phyloP scores from a whole-genome alignment of 1,140 invertebrate species.

The Calephelis virginiensis region DNA sequence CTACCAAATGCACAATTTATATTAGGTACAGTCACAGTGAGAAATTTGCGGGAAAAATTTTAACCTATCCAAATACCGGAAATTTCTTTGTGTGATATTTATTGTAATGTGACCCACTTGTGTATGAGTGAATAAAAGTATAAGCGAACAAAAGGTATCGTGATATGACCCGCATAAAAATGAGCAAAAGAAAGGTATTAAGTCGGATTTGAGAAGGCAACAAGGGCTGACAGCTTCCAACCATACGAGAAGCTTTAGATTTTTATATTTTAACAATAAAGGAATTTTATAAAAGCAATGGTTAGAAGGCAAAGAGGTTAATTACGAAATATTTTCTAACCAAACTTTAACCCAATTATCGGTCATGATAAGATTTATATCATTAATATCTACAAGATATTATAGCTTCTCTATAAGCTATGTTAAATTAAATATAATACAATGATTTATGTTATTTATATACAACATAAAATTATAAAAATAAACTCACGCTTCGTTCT shows the following conservation, averaged over 20 bases:
- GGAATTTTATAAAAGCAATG: background rate
- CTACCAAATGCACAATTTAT: too few relatives aligned
- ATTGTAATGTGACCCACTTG: constrained; percentile 1
- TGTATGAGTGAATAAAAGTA: constrained; percentile 2
- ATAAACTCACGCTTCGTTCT: too few relatives aligned
- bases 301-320: background rate
- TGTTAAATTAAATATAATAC: too few relatives aligned
- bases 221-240: constrained; percentile 1
- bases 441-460: too few relatives aligned
- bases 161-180: constrained; percentile 10
- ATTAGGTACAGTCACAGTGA: too few relatives aligned
- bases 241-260: background rate
- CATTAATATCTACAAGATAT: too few relatives aligned
- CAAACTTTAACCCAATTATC: too few relatives aligned
- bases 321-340: too few relatives aligned
- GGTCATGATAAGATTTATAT: too few relatives aligned
- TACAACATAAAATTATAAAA: too few relatives aligned
- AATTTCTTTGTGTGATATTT: constrained; percentile 2
- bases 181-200: constrained; percentile 6
- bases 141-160: constrained; percentile 8
- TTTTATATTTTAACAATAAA: background rate
- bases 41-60: too few relatives aligned
- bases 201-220: constrained; percentile 5
- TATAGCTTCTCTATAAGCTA: too few relatives aligned
- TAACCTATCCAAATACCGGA: background rate